phyloP scores from a whole-genome alignment of 2,113 vertebrate genomes.

The Paracanthobrama guichenoti region DNA sequence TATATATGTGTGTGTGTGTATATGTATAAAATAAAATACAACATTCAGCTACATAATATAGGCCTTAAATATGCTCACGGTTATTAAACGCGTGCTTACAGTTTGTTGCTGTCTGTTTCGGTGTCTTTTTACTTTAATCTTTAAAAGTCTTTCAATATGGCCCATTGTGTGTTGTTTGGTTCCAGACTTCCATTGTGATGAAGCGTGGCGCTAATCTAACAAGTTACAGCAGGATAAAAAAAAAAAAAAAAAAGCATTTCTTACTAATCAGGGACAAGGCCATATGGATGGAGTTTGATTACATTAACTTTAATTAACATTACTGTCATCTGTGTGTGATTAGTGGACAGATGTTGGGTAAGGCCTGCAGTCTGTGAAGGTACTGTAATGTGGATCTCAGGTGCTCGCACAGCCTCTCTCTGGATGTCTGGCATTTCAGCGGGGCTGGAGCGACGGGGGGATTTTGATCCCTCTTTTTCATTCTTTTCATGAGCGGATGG shows the following conservation, averaged over 20 bases:
- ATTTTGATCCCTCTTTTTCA: constrained; percentile 25
- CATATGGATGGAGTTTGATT: constrained; percentile 66
- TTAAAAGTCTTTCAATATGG: background rate
- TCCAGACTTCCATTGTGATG: constrained; percentile 39
- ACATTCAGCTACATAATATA: background rate
- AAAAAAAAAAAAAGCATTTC: constrained; percentile 55
- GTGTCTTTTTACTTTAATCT: background rate
- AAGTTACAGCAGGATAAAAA: constrained; percentile 59
- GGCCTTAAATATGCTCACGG: background rate
- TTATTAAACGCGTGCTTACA: background rate
- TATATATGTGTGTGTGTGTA: too few species aligned
- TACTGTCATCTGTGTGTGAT: constrained; percentile 64
- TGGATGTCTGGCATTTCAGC: constrained; percentile 47
- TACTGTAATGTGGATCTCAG: constrained; percentile 52
- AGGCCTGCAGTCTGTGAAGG: constrained; percentile 51
- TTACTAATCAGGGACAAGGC: constrained; percentile 61
- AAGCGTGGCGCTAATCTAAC: constrained; percentile 54
- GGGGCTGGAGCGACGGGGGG: constrained; percentile 22
- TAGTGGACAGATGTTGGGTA: constrained; percentile 66
- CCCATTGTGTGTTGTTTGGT: background rate
- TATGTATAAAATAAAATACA: background rate
- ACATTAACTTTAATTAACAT: constrained; percentile 70
- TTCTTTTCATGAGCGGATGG: constrained; percentile 22
- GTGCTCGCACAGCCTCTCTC: constrained; percentile 38
- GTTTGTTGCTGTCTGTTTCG: background rate